Base-by-base conservation (phyloP, 2,888 invertebrate genomes). In the Omphaloscelis lunosa region DNA sequence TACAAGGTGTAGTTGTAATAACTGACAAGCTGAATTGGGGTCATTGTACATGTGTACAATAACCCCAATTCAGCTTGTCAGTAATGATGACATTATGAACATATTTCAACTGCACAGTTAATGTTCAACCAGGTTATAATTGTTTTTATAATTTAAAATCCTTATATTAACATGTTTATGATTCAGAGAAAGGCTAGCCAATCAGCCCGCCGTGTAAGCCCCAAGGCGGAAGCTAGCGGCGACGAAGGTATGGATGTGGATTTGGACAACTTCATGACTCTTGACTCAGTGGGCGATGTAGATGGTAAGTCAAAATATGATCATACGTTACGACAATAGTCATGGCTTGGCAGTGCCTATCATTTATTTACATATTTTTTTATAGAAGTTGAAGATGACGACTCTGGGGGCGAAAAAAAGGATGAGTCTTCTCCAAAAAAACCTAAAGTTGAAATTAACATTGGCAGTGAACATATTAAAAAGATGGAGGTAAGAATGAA, bases 231-330 rank as follows among this genome's bases (percentile, higher is more conserved):
- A 29, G 98, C 97, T 74, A 97, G 97, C 79, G 98, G 97, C 39
- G 98, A 98, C 87, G 98, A 98, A 86, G 97, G 97, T 68, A 98
- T 98, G 93, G 98, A 98, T 92, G 97, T 98, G 8, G 98, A 98
- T 95, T 96, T 98, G 85, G 98, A 98, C 86, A 98, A 98, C 91
- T 98, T 98, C 91, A 98, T 98, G 97, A 98, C 98, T 0, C 97
- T 99, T n/a, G 98, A 99, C 94, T 98, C 98, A 6, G 98, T 98
- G 51, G 98, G 98, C 12, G 98, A 98, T 94, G 98, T 98, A 41
- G 98, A 98, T 94, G 98, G 98, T 97, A 95, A 95, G 93, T 83
- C 9, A 29, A 59, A 65, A 66, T 56, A n/a, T 27, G 23, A 41
- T 51, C 29, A 41, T 23, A 48, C 20, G 20, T 39, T 53, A 45